Evolutionary conservation across 2,797 vertebrate species (phyloP).

Genomic region (Natrix natrix): DNA sequence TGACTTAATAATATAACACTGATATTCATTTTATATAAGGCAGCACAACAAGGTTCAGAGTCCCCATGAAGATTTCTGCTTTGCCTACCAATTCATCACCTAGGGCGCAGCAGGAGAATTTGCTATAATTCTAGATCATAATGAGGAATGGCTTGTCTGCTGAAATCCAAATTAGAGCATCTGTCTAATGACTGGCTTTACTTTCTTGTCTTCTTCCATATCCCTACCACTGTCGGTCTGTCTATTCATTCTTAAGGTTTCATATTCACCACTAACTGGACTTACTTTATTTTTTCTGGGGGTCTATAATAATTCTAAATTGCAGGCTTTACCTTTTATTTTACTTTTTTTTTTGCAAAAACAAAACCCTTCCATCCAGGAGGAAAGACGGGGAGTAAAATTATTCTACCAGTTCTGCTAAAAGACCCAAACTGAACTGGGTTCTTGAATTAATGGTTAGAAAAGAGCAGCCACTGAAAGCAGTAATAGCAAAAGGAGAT

Average conservation of each 20-base stretch:
- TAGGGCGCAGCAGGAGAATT: conserved; percentile 10
- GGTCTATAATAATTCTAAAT: not conserved
- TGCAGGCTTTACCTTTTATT: not conserved
- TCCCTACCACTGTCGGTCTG: not conserved
- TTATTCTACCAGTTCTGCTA: not conserved
- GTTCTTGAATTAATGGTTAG: not conserved
- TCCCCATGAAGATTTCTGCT: conserved; percentile 10
- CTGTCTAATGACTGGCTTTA: not conserved
- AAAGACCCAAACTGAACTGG: not conserved
- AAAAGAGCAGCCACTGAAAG: not conserved
- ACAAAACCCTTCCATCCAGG: not conserved
- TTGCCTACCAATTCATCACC: conserved; percentile 46
- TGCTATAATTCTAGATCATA: conserved; percentile 23
- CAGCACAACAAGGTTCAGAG: conserved; percentile 13
- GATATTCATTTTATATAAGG: conserved; percentile 49
- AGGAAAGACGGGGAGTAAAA: not conserved
- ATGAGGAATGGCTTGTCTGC: conserved; percentile 1
- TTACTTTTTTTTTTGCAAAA: not conserved
- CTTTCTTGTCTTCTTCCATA: not conserved
- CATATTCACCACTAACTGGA: no score
- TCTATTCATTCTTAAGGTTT: not conserved
- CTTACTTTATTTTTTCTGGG: not conserved
- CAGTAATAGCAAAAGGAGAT: not conserved
- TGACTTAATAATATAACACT: conserved; percentile 15
- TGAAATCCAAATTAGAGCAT: conserved; percentile 12